phyloP scores from a whole-genome alignment of 2,888 invertebrate species.

The Ditula angustiorana region DNA sequence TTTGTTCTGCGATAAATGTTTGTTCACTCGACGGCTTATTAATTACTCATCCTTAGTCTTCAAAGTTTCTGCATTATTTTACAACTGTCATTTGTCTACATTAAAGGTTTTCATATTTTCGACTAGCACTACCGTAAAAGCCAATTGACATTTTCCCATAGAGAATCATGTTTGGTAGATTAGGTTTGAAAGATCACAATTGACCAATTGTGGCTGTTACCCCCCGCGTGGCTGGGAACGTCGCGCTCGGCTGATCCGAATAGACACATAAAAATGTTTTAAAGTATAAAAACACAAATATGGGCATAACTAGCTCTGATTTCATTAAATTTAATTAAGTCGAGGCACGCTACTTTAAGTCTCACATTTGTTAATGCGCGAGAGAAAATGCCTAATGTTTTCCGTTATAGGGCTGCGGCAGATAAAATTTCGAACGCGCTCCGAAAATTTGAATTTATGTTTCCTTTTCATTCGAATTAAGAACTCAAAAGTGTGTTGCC shows the following conservation, averaged over 20 bases:
- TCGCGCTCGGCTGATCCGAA: conserved; percentile 47
- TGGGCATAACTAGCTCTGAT: conserved; percentile 58
- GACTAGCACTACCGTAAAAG: conserved; percentile 1
- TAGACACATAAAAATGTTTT: conserved; percentile 38
- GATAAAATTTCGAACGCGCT: conserved; percentile 25
- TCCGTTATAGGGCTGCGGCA: conserved; percentile 44
- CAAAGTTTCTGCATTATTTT: conserved; percentile 20
- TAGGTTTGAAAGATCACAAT: conserved; percentile 36
- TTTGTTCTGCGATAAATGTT: conserved; percentile 75
- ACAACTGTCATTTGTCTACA: conserved; percentile 17
- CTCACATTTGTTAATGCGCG: conserved; percentile 61
- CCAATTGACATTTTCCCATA: conserved; percentile 8
- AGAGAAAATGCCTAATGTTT: conserved; percentile 49
- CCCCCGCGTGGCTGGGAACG: conserved; percentile 44
- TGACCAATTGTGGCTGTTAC: conserved; percentile 37
- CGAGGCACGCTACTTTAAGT: conserved; percentile 59
- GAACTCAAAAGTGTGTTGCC: conserved; percentile 9
- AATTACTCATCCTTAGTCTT: conserved; percentile 53
- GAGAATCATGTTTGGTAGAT: conserved; percentile 16
- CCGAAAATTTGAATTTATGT: conserved; percentile 16
- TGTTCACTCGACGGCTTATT: conserved; percentile 76
- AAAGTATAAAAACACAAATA: conserved; percentile 56
- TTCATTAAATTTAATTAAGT: conserved; percentile 79
- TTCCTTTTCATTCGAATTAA: conserved; percentile 16
- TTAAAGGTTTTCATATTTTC: conserved; percentile 11